These are phyloP conservation scores for Andrena flavipes DNA, from an alignment of 2,888 invertebrate genomes.

Conservation along the genomic window DNA sequence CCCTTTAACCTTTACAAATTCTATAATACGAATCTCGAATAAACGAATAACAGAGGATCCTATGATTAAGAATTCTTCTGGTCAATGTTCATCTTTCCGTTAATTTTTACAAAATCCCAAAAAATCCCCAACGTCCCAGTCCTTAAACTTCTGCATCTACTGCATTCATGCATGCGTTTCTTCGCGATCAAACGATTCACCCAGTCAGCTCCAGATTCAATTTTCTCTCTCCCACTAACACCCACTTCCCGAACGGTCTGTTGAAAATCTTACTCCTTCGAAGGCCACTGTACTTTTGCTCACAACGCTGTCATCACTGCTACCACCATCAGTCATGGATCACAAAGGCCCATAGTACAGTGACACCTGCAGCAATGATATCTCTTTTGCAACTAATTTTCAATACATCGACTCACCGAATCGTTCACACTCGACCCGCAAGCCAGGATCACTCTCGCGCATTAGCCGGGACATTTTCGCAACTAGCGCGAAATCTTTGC, in stretches of 20 bases:
- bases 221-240: not conserved
- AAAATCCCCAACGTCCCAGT: not conserved
- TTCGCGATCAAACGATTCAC: constrained; percentile 18
- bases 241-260: constrained; percentile 1
- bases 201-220: constrained; percentile 7
- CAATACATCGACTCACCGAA: constrained; percentile 43
- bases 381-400: constrained; percentile 48
- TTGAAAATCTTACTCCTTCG: constrained; percentile 1
- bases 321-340: constrained; percentile 68
- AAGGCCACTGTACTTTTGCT: constrained; percentile 18
- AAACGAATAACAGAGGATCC: too few relatives aligned
- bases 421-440: constrained; percentile 30
- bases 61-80: too few relatives aligned
- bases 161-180: constrained; percentile 27
- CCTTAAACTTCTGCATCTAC: not conserved
- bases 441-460: constrained; percentile 19
- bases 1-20: too few relatives aligned
- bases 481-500: not conserved
- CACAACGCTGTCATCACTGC: constrained; percentile 55
- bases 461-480: constrained; percentile 10
- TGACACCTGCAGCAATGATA: constrained; percentile 62
- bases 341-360: constrained; percentile 68
- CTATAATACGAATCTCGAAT: too few relatives aligned
- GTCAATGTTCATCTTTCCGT: too few relatives aligned
- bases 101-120: too few relatives aligned